Percentiles rank a stretch among this genome's conserved stretches.
These are phyloP conservation scores for Mythimna ferrago DNA, from an alignment of 2,888 invertebrate genomes.

Conservation along the genomic window DNA sequence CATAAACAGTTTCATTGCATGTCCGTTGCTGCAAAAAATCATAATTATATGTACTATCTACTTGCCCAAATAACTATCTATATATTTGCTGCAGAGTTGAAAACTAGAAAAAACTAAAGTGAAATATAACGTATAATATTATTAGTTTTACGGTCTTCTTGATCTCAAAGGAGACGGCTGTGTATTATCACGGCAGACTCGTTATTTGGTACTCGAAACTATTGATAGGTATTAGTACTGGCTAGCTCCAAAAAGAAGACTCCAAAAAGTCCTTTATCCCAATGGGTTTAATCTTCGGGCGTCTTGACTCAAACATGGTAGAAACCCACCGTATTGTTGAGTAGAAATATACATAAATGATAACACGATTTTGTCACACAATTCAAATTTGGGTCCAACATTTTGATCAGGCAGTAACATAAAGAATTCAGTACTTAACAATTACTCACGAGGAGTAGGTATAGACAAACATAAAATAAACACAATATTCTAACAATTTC, in stretches of 20 bases:
- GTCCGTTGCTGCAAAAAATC: conserved; percentile 2
- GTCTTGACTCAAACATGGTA: background rate
- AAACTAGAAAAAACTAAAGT: background rate
- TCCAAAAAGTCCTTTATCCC: background rate
- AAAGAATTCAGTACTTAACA: conserved; percentile 7
- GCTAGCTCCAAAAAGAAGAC: conserved; percentile 16
- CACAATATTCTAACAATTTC: conserved; percentile 9
- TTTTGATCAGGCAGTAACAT: conserved; percentile 13
- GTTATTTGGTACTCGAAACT: background rate
- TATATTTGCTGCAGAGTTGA: background rate
- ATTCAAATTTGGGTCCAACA: background rate
- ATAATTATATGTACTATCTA: background rate
- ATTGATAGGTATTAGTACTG: background rate
- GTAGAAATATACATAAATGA: background rate
- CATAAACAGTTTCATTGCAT: background rate
- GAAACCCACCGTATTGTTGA: background rate
- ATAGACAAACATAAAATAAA: conserved; percentile 18
- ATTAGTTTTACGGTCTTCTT: background rate
- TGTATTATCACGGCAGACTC: background rate
- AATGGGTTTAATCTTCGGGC: background rate
- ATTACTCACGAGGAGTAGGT: background rate
- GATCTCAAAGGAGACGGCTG: background rate
- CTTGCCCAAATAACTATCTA: background rate
- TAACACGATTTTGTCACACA: background rate
- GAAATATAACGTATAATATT: background rate